These are phyloP conservation scores for Tichodroma muraria DNA, from an alignment of 2,113 vertebrate genomes.

Conservation along the genomic window DNA sequence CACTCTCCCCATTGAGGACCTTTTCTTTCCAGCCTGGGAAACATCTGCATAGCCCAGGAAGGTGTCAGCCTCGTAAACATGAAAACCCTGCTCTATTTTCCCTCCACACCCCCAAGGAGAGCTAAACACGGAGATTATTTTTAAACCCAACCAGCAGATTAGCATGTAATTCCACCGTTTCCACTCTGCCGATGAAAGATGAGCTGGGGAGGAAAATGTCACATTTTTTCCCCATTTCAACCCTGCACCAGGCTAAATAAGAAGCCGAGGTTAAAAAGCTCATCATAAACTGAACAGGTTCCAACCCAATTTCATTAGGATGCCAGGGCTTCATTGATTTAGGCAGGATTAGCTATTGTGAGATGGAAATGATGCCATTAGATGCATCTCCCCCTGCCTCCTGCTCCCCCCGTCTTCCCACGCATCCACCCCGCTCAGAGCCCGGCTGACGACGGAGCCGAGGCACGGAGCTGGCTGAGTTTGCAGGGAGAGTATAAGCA, in stretches of 20 bases:
- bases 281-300: conserved; percentile 57
- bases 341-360: conserved; percentile 57
- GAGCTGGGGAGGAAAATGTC: neutral
- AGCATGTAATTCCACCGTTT: conserved; percentile 24
- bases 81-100: neutral
- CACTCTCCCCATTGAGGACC: neutral
- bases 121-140: conserved; percentile 6
- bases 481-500: neutral
- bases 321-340: neutral
- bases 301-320: conserved; percentile 26
- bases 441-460: neutral
- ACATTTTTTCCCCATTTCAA: conserved; percentile 19
- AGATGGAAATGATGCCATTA: conserved; percentile 34
- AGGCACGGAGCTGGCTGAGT: neutral
- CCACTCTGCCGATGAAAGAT: neutral
- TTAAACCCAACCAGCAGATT: conserved; percentile 19
- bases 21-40: neutral
- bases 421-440: neutral
- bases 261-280: conserved; percentile 57
- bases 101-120: neutral
- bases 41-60: neutral
- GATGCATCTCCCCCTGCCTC: neutral
- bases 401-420: neutral
- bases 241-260: conserved; percentile 40
- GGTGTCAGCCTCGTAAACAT: neutral